Base-by-base conservation (phyloP, 2,113 vertebrate genomes). In the Hiodon tergisus region DNA sequence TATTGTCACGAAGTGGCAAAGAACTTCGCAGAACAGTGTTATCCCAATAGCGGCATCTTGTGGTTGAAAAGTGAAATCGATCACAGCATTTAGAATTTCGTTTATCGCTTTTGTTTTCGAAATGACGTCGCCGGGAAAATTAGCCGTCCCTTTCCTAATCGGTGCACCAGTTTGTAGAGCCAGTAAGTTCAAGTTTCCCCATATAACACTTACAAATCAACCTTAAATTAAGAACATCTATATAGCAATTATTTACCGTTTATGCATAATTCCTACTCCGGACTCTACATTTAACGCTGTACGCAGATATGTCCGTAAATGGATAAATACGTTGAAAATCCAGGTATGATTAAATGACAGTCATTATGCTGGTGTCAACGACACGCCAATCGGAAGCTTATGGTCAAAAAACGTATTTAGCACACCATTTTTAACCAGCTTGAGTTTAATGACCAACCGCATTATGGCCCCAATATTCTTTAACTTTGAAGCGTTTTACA, bases 21-120 rank as follows among this genome's bases (percentile, higher is more conserved):
- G 31, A 31, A 31, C 31, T 31, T 31, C 2, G 31, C 31, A 31
- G 31, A 31, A 4, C 61, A 73, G 60, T 8, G 6, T 13, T 31
- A 65, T 9, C 59, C 52, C 14, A 65, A 63, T 51, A 73, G 51
- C 72, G 52, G 52, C 72, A 55, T 52, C 61, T 10, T 17, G 72
- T 47, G 61, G 59, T 16, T 53, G 5, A 6, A 51, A 50, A 67
- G 54, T 10, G 11, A 67, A 69, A 52, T 51, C 11, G 51, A 11
- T n/a, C 11, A 69, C 10, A 54, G n/a, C 31, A 31, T 31, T 31
- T 31, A 31, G 31, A 31, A 31, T 31, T 31, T 31, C 31, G 31
- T 31, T 31, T 31, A 31, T 31, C 31, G 31, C 31, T 31, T 31
- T 31, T 31, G 31, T 31, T 31, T 31, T 31, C 31, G 31, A 31